phyloP scores from a whole-genome alignment of 2,888 invertebrate species.

The Lasioglossum calceatum region DNA sequence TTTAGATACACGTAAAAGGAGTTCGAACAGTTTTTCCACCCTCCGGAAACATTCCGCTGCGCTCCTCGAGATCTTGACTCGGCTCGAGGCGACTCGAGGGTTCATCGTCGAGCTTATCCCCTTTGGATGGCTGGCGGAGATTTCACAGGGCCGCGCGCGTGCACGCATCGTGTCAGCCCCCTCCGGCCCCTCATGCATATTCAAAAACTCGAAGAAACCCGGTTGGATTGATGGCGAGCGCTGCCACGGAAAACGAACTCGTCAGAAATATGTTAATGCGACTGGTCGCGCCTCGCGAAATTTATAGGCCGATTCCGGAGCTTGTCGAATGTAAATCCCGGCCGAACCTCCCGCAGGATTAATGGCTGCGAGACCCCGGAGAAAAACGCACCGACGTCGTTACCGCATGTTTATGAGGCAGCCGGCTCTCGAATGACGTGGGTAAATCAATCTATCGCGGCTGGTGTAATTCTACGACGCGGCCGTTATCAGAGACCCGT shows the following conservation, averaged over 20 bases:
- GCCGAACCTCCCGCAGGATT: conserved; percentile 37
- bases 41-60: conserved; percentile 7
- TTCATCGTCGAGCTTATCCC: conserved; percentile 41
- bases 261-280: conserved; percentile 64
- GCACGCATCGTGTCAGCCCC: conserved; percentile 42
- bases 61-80: neutral
- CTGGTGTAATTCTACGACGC: neutral
- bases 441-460: conserved; percentile 32
- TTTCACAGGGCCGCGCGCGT: conserved; percentile 40
- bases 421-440: conserved; percentile 12
- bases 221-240: conserved; percentile 7
- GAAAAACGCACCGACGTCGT: conserved; percentile 38
- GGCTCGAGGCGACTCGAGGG: conserved; percentile 9
- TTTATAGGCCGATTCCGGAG: conserved; percentile 59
- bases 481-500: conserved; percentile 6
- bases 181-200: conserved; percentile 64
- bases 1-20: conserved; percentile 9
- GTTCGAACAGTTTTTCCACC: conserved; percentile 17
- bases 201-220: conserved; percentile 58
- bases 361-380: conserved; percentile 38
- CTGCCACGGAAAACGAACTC: conserved; percentile 57
- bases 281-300: conserved; percentile 49
- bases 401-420: conserved; percentile 42
- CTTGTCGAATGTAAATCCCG: conserved; percentile 60
- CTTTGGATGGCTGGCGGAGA: conserved; percentile 26